Evolutionary conservation across 2,113 vertebrate genomes (phyloP).

Genomic region (Scomber japonicus): DNA sequence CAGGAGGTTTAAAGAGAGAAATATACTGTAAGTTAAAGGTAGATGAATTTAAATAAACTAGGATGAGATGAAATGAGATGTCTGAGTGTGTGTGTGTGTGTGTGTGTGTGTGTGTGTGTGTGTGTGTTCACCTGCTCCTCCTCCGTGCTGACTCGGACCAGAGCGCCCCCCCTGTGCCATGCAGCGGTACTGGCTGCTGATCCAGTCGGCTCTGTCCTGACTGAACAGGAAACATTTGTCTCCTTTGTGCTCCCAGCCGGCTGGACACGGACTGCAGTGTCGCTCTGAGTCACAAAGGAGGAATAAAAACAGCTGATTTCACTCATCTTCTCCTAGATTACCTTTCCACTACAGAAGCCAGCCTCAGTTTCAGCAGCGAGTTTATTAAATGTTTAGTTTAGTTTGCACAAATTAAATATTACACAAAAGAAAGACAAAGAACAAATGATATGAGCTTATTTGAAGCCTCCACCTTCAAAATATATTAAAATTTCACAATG

Average conservation of each 20-base stretch:
- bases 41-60: background rate
- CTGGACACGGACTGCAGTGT: constrained; percentile 18
- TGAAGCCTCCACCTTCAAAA: no score
- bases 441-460: no score
- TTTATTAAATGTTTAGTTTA: no score
- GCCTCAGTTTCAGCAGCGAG: background rate
- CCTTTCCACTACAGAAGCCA: constrained; percentile 1
- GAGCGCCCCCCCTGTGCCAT: constrained; percentile 60
- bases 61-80: background rate
- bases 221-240: constrained; percentile 51
- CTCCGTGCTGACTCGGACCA: constrained; percentile 44
- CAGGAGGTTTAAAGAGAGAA: background rate
- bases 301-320: background rate
- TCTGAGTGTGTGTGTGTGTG: background rate
- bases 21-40: background rate
- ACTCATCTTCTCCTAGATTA: background rate
- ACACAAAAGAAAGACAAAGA: no score
- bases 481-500: no score
- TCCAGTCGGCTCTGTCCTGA: constrained; percentile 54
- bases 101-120: background rate
- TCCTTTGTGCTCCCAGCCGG: constrained; percentile 12
- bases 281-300: background rate
- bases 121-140: constrained; percentile 59
- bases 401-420: no score
- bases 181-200: constrained; percentile 61